These are phyloP conservation scores for Pollimyrus isidori DNA, from an alignment of 2,113 vertebrate genomes.

Conservation along the genomic window DNA sequence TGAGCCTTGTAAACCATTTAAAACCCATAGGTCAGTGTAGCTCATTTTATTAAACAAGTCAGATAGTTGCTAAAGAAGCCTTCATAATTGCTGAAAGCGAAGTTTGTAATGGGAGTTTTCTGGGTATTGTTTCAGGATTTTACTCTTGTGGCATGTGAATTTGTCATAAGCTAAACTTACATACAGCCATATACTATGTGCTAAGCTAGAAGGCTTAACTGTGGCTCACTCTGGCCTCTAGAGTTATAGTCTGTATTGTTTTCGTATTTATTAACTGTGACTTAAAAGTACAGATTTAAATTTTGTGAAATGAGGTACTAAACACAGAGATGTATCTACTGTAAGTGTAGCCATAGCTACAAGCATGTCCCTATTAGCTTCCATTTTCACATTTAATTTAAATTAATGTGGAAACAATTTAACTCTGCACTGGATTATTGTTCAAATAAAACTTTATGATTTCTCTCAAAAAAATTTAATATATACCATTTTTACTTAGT, in stretches of 20 bases:
- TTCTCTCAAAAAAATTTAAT: neutral
- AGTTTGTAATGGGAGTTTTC: neutral
- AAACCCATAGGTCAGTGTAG: neutral
- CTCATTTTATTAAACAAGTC: neutral
- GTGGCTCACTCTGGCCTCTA: neutral
- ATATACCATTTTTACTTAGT: neutral
- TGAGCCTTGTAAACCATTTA: neutral
- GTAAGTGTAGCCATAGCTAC: neutral
- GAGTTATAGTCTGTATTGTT: neutral
- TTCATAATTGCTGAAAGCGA: neutral
- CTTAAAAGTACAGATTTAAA: neutral
- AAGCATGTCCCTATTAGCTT: neutral
- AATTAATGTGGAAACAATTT: neutral
- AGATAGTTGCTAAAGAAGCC: neutral
- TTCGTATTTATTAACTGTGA: neutral
- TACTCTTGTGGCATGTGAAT: neutral
- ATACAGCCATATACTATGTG: neutral
- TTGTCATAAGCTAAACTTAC: neutral
- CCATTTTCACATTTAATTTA: neutral
- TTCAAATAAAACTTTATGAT: neutral
- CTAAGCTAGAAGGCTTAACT: neutral
- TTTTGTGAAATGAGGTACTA: neutral
- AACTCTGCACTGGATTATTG: neutral
- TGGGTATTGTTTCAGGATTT: neutral
- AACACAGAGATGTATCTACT: neutral